A percentile compares a stretch with the other conserved stretches of the same genome.
Conservation (phyloP, 2,797 vertebrate genomes). For the Syncerus caffer region DNA sequence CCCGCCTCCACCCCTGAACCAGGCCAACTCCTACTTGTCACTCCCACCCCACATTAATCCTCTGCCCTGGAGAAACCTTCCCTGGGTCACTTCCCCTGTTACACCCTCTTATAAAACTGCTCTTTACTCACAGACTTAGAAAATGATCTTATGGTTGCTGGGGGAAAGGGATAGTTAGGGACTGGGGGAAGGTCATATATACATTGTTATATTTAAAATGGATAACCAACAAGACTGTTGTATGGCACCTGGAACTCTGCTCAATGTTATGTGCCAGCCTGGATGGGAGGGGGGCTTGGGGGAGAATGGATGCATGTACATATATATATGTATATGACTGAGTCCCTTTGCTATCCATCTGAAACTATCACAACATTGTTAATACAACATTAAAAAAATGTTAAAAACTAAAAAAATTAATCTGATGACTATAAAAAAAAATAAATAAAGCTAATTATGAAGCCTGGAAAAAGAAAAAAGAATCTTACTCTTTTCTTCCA, state of each 20-base stretch:
- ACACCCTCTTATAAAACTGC: fast-evolving
- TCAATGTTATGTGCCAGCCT: neutral
- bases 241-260: neutral
- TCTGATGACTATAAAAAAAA: neutral
- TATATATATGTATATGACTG: neutral
- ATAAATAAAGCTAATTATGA: neutral
- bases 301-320: neutral
- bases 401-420: neutral
- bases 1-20: too few species aligned
- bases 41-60: neutral
- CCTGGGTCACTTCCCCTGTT: neutral
- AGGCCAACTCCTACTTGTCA: neutral
- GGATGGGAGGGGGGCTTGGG: neutral
- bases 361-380: neutral
- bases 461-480: neutral
- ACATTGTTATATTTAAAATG: neutral
- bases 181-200: neutral
- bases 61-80: neutral
- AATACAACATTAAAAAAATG: neutral
- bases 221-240: neutral
- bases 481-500: neutral
- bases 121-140: neutral
- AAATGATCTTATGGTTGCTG: neutral
- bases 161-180: neutral
- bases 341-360: neutral